phyloP scores from a whole-genome alignment of 2,888 invertebrate genomes.

The Drosophila multiciliata region DNA sequence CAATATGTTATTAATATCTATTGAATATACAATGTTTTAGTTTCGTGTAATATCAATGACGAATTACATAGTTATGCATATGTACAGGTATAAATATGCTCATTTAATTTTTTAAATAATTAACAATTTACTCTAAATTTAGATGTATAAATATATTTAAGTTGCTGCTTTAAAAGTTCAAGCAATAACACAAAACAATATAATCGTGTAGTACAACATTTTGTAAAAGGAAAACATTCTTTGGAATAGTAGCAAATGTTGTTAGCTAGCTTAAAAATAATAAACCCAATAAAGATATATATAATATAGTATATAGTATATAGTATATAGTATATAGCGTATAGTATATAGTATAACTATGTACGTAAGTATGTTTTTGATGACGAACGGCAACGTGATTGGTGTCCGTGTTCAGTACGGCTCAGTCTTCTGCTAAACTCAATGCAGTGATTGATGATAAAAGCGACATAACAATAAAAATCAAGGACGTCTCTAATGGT shows the following conservation, averaged over 20 bases:
- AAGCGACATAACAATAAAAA: conserved; percentile 41
- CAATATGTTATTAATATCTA: conserved; percentile 70
- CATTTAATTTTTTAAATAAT: conserved; percentile 53
- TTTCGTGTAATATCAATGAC: conserved; percentile 65
- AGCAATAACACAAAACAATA: conserved; percentile 41
- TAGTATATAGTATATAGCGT: conserved; percentile 38
- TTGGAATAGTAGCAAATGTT: conserved; percentile 67
- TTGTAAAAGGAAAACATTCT: conserved; percentile 50
- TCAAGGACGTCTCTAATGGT: conserved; percentile 42
- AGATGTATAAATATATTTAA: conserved; percentile 25
- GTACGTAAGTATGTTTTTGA: conserved; percentile 57
- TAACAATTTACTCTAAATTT: conserved; percentile 56
- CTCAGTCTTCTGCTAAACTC: conserved; percentile 78
- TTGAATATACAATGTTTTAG: conserved; percentile 54
- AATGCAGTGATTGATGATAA: conserved; percentile 51
- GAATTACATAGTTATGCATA: conserved; percentile 57
- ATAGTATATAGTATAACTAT: conserved; percentile 43
- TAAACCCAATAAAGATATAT: conserved; percentile 41
- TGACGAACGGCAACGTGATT: conserved; percentile 76
- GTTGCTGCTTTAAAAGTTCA: conserved; percentile 50
- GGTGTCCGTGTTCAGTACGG: conserved; percentile 67
- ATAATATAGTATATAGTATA: conserved; percentile 19
- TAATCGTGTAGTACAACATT: conserved; percentile 34
- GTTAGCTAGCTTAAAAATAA: conserved; percentile 57
- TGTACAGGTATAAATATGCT: conserved; percentile 41